Evolutionary conservation across 2,113 vertebrate species (phyloP), one percentile per base, ranked within the genome.

Genomic region (Daubentonia madagascariensis): DNA sequence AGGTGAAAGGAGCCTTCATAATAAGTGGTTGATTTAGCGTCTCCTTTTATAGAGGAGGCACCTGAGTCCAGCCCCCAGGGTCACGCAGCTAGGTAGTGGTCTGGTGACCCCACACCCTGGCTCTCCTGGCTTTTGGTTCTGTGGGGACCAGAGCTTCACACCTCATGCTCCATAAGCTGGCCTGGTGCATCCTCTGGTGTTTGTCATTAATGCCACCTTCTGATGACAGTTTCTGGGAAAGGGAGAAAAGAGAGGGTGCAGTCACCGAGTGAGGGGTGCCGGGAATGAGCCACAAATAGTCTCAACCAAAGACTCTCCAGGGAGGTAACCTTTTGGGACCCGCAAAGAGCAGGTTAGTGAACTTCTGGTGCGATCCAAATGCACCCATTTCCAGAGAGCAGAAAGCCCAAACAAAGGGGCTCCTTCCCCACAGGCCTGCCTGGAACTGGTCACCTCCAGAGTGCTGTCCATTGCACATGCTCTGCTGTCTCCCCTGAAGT

Each of bases 31-130:
- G 57, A 48, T 17, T 37, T 48, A 50, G 40, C 22, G 17, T 76
- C 11, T 65, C 43, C 32, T 20, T 45, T 63, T 37, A 32, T 3
- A 32, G 54, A 45, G 59, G 17, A 87, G 45, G 61, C 8, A 2
- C 28, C 54, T 18, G 23, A 37, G 16, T 7, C n/a, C 11, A 23
- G 73, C 54, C 65, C 65, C 22, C 0, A 3, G 52, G 40, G 52
- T n/a, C 40, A 50, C 0, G 0, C 23, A 8, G 52, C 81, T 63
- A n/a, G n/a, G 5, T 16, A 25, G 48, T 45, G 67, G 35, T 28
- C 72, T 72, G 40, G 28, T 12, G 8, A 14, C 17, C 48, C 20
- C 59, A 12, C 5, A 67, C 0, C 67, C 63, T 32, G 63, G 14
- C 57, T 79, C 18, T 90, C 48, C 20, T 48, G 80, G 40, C 43